Conservation (phyloP, 2,113 vertebrate species). For the Catagonus wagneri region DNA sequence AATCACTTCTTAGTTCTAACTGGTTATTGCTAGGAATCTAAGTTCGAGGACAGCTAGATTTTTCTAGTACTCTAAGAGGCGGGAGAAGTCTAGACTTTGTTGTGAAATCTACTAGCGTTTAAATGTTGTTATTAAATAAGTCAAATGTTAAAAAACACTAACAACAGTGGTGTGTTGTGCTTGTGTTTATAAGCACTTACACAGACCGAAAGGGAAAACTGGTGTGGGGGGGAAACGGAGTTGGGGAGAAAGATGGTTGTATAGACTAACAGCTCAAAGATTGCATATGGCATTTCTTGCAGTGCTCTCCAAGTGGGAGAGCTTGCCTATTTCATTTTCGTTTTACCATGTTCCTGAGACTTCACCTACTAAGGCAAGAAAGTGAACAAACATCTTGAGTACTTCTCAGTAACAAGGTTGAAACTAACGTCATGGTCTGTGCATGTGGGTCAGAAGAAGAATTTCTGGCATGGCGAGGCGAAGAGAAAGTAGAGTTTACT, state of each 20-base stretch:
- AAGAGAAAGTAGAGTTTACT: too few species aligned
- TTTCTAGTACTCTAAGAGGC: neutral
- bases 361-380: neutral
- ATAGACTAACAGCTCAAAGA: neutral
- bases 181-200: neutral
- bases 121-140: neutral
- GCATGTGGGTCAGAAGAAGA: too few species aligned
- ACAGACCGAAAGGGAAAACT: neutral
- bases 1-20: neutral
- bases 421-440: neutral
- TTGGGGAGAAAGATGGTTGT: neutral
- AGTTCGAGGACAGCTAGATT: neutral
- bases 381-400: neutral
- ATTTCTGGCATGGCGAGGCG: too few species aligned
- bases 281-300: neutral
- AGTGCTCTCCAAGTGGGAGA: neutral
- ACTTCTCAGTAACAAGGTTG: neutral
- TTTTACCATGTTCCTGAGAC: neutral
- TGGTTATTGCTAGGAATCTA: neutral
- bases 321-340: neutral
- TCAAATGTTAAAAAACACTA: neutral
- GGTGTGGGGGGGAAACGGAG: neutral
- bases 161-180: neutral
- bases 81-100: neutral
- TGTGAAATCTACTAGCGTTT: neutral